Conservation (phyloP, 2,797 vertebrate species). For the Synanceia verrucosa region DNA sequence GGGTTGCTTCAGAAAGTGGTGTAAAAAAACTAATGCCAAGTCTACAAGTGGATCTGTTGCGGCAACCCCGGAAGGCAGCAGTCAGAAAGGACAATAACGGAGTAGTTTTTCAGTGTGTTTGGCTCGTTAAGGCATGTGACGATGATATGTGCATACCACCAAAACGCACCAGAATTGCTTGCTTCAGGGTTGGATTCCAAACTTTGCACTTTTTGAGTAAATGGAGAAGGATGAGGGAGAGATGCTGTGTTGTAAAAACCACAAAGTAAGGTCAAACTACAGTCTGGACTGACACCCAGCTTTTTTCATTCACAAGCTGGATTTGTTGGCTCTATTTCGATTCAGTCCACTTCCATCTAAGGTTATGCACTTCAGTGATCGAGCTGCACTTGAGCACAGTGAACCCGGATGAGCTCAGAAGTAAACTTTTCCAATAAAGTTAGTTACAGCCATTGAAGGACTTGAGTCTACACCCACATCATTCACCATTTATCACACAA, state of each 20-base stretch:
- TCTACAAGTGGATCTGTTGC: too few species aligned
- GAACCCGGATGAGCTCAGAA: background rate
- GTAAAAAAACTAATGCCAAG: too few species aligned
- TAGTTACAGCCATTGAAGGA: background rate
- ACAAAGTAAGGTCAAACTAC: conserved; percentile 14
- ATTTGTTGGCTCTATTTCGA: background rate
- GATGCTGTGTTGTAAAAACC: conserved; percentile 4
- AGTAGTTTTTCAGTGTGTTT: background rate
- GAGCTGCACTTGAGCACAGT: background rate
- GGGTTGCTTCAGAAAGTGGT: too few species aligned
- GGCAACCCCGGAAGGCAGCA: too few species aligned
- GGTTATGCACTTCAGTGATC: background rate
- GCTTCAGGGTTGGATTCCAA: conserved; percentile 7
- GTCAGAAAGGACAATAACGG: too few species aligned
- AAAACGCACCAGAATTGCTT: background rate
- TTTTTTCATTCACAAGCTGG: background rate
- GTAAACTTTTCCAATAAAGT: background rate
- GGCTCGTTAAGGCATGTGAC: conserved; percentile 1
- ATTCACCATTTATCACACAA: background rate
- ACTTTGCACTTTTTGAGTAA: conserved; percentile 8
- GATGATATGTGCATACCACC: conserved; percentile 1
- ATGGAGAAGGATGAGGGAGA: background rate
- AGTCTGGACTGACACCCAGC: background rate
- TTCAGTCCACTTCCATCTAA: background rate
- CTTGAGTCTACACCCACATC: background rate